These are phyloP conservation scores for Diachasma alloeum DNA, from an alignment of 1,140 invertebrate genomes.

Conservation along the genomic window DNA sequence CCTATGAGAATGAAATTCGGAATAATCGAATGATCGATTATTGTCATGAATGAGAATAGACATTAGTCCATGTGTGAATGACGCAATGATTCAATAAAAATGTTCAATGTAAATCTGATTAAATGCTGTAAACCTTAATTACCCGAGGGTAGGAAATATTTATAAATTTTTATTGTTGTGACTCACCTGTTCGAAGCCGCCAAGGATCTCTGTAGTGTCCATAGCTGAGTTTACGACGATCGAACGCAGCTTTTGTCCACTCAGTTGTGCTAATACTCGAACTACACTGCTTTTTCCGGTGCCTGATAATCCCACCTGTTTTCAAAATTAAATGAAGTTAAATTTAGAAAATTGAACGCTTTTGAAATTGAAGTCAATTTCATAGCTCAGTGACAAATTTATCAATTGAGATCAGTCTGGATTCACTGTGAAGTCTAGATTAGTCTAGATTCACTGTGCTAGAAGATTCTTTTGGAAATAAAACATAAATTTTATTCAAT, in stretches of 20 bases:
- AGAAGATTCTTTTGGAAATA: no score
- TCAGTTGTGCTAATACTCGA: constrained; percentile 77
- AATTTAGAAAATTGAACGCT: background rate
- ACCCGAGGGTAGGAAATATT: background rate
- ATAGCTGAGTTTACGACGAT: constrained; percentile 91
- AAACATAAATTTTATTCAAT: no score
- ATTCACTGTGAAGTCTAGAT: background rate
- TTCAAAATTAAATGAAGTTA: background rate
- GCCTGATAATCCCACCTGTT: constrained; percentile 77
- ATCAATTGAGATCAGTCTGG: background rate
- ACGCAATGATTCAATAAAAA: background rate
- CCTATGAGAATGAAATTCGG: constrained; percentile 36
- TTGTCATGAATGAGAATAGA: background rate
- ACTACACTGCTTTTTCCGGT: constrained; percentile 87
- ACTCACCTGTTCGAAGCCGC: constrained; percentile 94
- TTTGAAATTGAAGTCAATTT: no score
- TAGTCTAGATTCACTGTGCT: background rate
- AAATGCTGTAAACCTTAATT: background rate
- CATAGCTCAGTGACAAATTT: no score
- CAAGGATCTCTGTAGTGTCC: constrained; percentile 94
- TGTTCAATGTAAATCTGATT: background rate
- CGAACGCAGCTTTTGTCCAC: constrained; percentile 77
- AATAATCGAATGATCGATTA: constrained; percentile 8
- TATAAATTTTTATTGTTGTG: background rate
- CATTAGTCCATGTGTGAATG: background rate